A percentile compares a stretch with the other conserved stretches of the same genome.
phyloP scores from a whole-genome alignment of 2,113 vertebrate species.

The Zootoca vivipara region DNA sequence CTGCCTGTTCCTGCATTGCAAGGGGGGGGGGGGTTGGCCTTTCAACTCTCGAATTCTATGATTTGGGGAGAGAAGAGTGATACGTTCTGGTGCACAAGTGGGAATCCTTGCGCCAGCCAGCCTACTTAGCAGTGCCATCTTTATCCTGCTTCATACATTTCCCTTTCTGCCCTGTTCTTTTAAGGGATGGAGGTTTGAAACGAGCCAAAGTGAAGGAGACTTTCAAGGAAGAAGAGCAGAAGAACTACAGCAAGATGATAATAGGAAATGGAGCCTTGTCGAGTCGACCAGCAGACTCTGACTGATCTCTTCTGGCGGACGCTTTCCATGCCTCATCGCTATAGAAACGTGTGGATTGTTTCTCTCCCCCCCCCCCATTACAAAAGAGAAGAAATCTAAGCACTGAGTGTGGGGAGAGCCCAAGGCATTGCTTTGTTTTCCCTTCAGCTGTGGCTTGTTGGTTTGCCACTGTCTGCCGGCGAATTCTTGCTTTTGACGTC shows the following conservation, averaged over 20 bases:
- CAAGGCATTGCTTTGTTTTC: constrained; percentile 12
- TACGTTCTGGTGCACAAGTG: too few species aligned
- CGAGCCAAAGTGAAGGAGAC: constrained; percentile 89
- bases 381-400: not conserved
- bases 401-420: not conserved
- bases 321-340: constrained; percentile 46
- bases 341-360: constrained; percentile 3
- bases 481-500: constrained; percentile 20
- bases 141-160: not conserved
- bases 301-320: constrained; percentile 48
- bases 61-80: not conserved
- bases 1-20: too few species aligned
- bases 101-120: too few species aligned
- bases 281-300: constrained; percentile 45
- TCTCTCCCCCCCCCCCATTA: not conserved
- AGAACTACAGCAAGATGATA: constrained; percentile 93
- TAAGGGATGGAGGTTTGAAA: constrained; percentile 94
- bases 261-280: constrained; percentile 73
- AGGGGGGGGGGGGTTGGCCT: too few species aligned
- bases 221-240: constrained; percentile 91
- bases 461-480: constrained; percentile 16
- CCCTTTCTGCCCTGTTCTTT: constrained; percentile 40
- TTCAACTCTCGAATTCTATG: too few species aligned
- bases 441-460: not conserved
- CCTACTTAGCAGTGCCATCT: not conserved